Evolutionary conservation across 1,140 invertebrate species (phyloP), one percentile per base, ranked within the genome.

Genomic region (Macrosteles quadrilineatus): DNA sequence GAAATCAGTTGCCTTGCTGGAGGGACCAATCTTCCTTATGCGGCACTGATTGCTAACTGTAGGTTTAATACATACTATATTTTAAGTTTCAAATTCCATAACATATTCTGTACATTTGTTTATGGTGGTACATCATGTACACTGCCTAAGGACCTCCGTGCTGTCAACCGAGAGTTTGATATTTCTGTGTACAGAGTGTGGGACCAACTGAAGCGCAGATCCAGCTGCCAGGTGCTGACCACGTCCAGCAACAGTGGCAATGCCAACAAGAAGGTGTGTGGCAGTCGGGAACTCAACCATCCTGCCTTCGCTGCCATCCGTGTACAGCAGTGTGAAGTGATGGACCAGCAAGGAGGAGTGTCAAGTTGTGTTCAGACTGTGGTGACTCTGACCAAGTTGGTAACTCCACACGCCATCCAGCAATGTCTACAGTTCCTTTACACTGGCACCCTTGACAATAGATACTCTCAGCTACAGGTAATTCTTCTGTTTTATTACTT

Each of bases 351-450:
- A 67, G 85, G 84, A 32, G 79, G 80, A 57, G 81, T 81, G 30
- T 91, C 88, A 4, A 76, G 77, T n/a, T 81, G 78, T 21, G 70
- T 83, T 25, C 83, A 84, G 74, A 86, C 84, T 19, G 88, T 96
- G 64, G 87, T 97, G 25, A 94, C 91, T 14, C 83, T 95, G 73
- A 91, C 89, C 73, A 93, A 92, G 79, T 78, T 92, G 17, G 89
- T 97, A 30, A 93, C 92, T 0, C 87, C 92, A 1, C 85, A 86
- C 70, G 91, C 93, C 1, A 89, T 97, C 83, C 88, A 92, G 73
- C 92, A 94, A 76, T 91, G 94, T 76, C 85, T 97, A 55, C 90
- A 92, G 78, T 96, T 95, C 77, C 87, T 95, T 57, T 97, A 97
- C 82, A 93, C 92, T 1, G 94, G 94, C 17, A 87, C 85, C 17